Percentiles rank a stretch among this genome's conserved stretches.
Evolutionary conservation across 2,797 vertebrate species (phyloP).

Genomic region (Todus mexicanus): DNA sequence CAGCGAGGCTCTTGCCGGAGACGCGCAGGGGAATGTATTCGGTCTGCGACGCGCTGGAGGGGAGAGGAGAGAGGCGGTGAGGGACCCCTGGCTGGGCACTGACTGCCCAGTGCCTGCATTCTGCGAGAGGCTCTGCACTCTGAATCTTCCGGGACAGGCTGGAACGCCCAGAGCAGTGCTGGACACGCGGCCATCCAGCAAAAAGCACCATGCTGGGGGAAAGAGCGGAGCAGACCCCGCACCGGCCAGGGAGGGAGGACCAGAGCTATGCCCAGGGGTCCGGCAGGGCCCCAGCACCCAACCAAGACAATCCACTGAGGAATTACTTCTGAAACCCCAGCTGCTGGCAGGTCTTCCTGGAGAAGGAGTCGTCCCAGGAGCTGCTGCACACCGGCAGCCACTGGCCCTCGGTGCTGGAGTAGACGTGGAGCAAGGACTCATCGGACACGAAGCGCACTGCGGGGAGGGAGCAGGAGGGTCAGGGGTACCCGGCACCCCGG

Average conservation of each 20-base stretch:
- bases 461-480: background rate
- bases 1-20: slow-evolving; percentile 49
- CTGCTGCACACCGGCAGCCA: slow-evolving; percentile 86
- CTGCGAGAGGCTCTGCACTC: background rate
- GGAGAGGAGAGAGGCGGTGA: background rate
- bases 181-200: accelerated
- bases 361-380: slow-evolving; percentile 71
- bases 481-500: accelerated
- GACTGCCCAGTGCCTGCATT: accelerated
- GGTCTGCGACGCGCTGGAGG: slow-evolving; percentile 24
- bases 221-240: background rate
- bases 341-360: slow-evolving; percentile 80
- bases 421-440: slow-evolving; percentile 77
- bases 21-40: slow-evolving; percentile 15
- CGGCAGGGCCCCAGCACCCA: accelerated
- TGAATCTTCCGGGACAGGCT: background rate
- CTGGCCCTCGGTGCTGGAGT: slow-evolving; percentile 71
- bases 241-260: background rate
- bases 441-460: slow-evolving; percentile 81
- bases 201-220: background rate
- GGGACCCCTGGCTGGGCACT: background rate
- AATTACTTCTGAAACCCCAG: slow-evolving; percentile 85
- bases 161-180: accelerated
- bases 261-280: background rate
- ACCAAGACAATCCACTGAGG: background rate